phyloP scores from a whole-genome alignment of 2,888 invertebrate species.

The Drosophila quinaria region DNA sequence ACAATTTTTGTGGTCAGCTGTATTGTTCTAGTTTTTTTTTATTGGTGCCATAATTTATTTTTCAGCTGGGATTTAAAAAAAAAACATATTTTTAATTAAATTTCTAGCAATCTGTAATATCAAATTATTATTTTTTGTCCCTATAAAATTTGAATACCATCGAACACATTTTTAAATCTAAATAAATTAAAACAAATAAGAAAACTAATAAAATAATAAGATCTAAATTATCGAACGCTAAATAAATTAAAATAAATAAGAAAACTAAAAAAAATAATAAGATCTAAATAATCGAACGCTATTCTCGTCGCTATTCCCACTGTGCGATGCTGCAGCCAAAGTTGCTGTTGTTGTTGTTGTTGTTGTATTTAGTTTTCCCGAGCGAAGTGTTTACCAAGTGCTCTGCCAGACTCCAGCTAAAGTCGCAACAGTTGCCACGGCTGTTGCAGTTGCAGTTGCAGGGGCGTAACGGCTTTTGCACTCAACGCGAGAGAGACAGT shows the following conservation, averaged over 20 bases:
- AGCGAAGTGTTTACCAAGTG: constrained; percentile 67
- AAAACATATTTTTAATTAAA: too few relatives aligned
- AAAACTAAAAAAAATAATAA: neutral
- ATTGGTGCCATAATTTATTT: too few relatives aligned
- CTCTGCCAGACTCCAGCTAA: constrained; percentile 25
- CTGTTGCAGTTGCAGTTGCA: constrained; percentile 53
- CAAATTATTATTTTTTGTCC: too few relatives aligned
- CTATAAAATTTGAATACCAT: too few relatives aligned
- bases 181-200: too few relatives aligned
- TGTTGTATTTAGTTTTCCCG: constrained; percentile 47
- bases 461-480: constrained; percentile 65
- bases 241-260: too few relatives aligned
- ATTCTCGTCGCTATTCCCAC: neutral
- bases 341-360: constrained; percentile 17
- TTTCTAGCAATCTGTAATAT: too few relatives aligned
- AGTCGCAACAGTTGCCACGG: constrained; percentile 13
- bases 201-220: neutral
- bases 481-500: constrained; percentile 16
- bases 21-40: too few relatives aligned
- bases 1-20: too few relatives aligned
- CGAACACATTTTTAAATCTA: too few relatives aligned
- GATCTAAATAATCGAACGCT: neutral
- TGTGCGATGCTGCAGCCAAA: constrained; percentile 8
- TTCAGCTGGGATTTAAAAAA: too few relatives aligned
- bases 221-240: neutral